Evolutionary conservation across 2,888 invertebrate species (phyloP), one percentile per base, ranked within the genome.

Genomic region (Aplocera efformata): DNA sequence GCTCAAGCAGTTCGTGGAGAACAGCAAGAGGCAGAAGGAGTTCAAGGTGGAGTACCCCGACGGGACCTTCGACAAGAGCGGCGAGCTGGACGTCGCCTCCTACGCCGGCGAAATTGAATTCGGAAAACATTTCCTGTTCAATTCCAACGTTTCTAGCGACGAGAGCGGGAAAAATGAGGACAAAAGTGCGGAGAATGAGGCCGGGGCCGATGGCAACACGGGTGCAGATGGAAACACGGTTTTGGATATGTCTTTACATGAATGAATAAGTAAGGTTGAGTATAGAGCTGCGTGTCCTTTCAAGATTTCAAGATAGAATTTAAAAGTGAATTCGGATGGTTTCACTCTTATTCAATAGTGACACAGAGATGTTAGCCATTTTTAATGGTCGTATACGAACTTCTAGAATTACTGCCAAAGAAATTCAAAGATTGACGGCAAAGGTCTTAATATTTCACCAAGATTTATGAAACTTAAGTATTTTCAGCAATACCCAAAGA

Each of bases 1-100:
- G 43, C 60, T 90, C 0, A 88, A 89, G 39, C 89, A 90, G 35
- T 90, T 90, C 41, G 90, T 90, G 0, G 90, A 89, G 35, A 90
- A 90, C 57, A 88, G 86, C 67, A 86, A 84, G 43, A 82, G 78
- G 46, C 86, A 86, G 44, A 82, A 88, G 10, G 86, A 86, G 53
- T 75, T 69, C 47, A 72, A 75, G 36, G 62, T 54, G 9, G 74
- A 58, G 31, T 45, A 53, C 0, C 67, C 70, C 10, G 47, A 52
- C 0, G 64, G 61, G 3, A 61, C 36, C 11, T 67, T 58, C 20
- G 75, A 73, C 6, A 71, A 75, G 22, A 64, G 65, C 9, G 71
- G 67, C 0, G 56, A 67, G 0, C n/a, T n/a, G n/a, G 78, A 79
- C 26, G 60, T 62, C 0, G 36, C 33, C 3, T 17, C 58, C 0